Evolutionary conservation across 1,140 invertebrate species (phyloP).

Genomic region (Nymphalis io): DNA sequence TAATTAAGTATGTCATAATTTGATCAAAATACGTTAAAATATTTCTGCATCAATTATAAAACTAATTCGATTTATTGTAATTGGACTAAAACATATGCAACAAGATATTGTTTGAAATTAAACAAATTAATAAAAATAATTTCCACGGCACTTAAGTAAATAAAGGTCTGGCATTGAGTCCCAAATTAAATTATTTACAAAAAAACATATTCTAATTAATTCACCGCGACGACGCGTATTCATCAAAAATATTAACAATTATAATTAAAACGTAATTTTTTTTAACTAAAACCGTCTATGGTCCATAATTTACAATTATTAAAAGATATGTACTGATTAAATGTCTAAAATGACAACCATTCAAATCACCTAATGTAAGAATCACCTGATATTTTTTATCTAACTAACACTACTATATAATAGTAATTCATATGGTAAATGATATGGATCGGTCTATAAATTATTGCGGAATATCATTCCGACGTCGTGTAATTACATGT

Average conservation of each 20-base stretch:
- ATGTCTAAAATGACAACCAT: conserved; percentile 43
- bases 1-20: conserved; percentile 22
- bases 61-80: not conserved
- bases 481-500: conserved; percentile 76
- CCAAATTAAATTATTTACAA: conserved; percentile 66
- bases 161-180: conserved; percentile 65
- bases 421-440: conserved; percentile 67
- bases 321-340: conserved; percentile 55
- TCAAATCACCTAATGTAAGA: conserved; percentile 45
- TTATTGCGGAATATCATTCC: conserved; percentile 66
- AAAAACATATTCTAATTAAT: conserved; percentile 52
- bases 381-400: conserved; percentile 45
- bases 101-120: conserved; percentile 5
- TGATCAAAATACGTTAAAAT: not conserved
- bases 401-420: conserved; percentile 51
- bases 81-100: conserved; percentile 3
- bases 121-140: conserved; percentile 10
- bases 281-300: conserved; percentile 58
- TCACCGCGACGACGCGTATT: conserved; percentile 33
- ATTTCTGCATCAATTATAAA: not conserved
- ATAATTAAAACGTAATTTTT: conserved; percentile 54
- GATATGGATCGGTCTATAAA: conserved; percentile 73
- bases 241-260: conserved; percentile 64
- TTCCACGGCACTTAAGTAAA: conserved; percentile 44
- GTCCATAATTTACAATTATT: conserved; percentile 54